phyloP scores from a whole-genome alignment of 2,888 invertebrate species.

The Emmelina monodactyla region DNA sequence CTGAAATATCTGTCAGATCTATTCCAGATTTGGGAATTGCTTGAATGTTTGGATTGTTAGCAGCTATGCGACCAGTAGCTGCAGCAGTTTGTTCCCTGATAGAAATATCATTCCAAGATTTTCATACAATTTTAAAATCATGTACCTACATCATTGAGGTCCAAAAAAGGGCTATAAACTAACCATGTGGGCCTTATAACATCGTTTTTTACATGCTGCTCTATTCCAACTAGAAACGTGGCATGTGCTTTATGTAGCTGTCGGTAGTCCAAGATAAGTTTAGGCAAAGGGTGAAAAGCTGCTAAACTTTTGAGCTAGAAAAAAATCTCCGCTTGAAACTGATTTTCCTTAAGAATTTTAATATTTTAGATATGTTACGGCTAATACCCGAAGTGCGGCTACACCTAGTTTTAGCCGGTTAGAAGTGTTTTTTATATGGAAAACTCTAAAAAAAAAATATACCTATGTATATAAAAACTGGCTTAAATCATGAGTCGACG shows the following conservation, averaged over 20 bases:
- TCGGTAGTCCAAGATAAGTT: slow-evolving; percentile 49
- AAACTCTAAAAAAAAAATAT: no score
- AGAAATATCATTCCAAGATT: no score
- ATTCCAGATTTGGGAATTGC: slow-evolving; percentile 53
- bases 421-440: no score
- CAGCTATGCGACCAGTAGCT: slow-evolving; percentile 55
- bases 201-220: slow-evolving; percentile 37
- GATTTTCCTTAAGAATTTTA: background rate
- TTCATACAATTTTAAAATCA: background rate
- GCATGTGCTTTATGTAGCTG: slow-evolving; percentile 54
- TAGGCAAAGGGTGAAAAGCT: slow-evolving; percentile 43
- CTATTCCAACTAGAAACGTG: slow-evolving; percentile 48
- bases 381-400: no score
- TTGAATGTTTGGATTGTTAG: slow-evolving; percentile 55
- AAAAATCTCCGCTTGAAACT: background rate
- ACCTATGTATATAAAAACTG: no score
- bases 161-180: no score
- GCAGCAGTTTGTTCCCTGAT: slow-evolving; percentile 55
- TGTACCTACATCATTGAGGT: background rate
- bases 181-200: slow-evolving; percentile 49
- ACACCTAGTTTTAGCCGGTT: no score
- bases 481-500: no score
- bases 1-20: no score
- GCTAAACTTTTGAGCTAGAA: slow-evolving; percentile 40
- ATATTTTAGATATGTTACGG: no score